Conservation (phyloP, 1,140 invertebrate genomes). For the Drosophila murphyi region DNA sequence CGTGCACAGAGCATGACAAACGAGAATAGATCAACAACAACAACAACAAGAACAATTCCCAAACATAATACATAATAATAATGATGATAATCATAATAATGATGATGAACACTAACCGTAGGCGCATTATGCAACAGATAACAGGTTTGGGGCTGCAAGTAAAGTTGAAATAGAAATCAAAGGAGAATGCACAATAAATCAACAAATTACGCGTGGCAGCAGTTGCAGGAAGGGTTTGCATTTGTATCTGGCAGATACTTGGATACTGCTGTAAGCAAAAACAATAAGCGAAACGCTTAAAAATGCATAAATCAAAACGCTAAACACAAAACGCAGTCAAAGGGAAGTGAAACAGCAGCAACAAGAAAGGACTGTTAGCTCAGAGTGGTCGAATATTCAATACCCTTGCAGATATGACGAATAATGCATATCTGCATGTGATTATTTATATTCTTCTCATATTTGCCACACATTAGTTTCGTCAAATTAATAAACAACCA, state of each 20-base stretch:
- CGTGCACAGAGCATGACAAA: conserved; percentile 76
- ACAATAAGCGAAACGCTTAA: conserved; percentile 84
- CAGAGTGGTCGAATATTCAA: neutral
- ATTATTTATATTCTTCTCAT: too few species aligned
- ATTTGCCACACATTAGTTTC: too few species aligned
- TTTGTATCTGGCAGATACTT: conserved; percentile 53
- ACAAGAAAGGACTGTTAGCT: neutral
- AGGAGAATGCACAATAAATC: conserved; percentile 68
- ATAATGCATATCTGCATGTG: neutral
- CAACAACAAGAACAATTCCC: conserved; percentile 40
- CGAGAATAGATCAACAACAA: conserved; percentile 44
- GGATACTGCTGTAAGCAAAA: conserved; percentile 64
- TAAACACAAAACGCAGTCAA: conserved; percentile 60
- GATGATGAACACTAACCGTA: conserved; percentile 73
- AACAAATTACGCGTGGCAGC: conserved; percentile 71
- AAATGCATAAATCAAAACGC: conserved; percentile 82
- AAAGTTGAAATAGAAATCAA: conserved; percentile 55
- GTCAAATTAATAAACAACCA: too few species aligned
- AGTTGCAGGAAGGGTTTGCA: conserved; percentile 50
- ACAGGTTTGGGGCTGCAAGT: conserved; percentile 1
- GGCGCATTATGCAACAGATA: conserved; percentile 61
- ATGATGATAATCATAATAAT: conserved; percentile 66
- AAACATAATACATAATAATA: conserved; percentile 41
- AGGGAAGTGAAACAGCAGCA: conserved; percentile 29
- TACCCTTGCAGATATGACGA: neutral